phyloP scores from a whole-genome alignment of 2,888 invertebrate genomes.

The Parascotia fuliginaria region DNA sequence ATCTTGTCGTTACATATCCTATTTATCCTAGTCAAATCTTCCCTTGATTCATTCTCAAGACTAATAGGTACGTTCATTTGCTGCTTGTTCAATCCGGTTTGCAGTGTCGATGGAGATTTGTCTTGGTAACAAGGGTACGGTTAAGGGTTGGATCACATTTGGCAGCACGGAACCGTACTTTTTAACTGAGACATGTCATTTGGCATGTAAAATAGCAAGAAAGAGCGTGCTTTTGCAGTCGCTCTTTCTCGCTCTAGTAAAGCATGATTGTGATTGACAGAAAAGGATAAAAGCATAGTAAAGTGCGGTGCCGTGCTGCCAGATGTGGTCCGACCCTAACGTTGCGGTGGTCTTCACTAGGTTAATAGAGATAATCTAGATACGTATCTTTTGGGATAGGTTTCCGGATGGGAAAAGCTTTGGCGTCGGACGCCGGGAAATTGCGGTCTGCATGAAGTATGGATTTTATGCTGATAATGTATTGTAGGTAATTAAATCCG shows the following conservation, averaged over 20 bases:
- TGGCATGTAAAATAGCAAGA: too few species aligned
- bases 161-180: too few species aligned
- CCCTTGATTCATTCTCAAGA: background rate
- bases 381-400: conserved; percentile 5
- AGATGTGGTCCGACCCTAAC: too few species aligned
- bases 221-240: too few species aligned
- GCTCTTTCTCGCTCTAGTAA: too few species aligned
- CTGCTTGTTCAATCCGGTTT: conserved; percentile 7
- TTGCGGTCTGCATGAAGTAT: background rate
- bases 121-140: conserved; percentile 30
- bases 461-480: background rate
- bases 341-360: conserved; percentile 15
- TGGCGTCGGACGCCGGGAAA: background rate
- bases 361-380: conserved; percentile 27
- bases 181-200: too few species aligned
- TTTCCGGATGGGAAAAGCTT: conserved; percentile 5
- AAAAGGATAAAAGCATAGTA: too few species aligned
- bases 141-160: too few species aligned
- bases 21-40: background rate
- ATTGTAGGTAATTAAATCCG: background rate
- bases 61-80: background rate
- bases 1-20: background rate
- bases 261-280: too few species aligned
- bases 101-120: conserved; percentile 22
- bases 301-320: too few species aligned